These are phyloP conservation scores for Crypturellus undulatus DNA, from an alignment of 2,113 vertebrate species.

Conservation along the genomic window DNA sequence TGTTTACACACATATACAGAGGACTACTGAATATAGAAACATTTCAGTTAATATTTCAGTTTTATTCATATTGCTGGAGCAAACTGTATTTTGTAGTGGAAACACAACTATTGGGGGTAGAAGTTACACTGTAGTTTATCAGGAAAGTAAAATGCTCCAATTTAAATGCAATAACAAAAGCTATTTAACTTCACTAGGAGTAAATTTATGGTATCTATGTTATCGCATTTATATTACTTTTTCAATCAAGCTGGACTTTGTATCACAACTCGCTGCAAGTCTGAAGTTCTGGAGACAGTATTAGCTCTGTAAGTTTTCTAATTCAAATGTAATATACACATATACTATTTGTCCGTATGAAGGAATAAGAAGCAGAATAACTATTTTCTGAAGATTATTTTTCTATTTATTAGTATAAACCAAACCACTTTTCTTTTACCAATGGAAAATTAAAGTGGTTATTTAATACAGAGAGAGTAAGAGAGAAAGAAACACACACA, in stretches of 20 bases:
- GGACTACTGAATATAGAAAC: not conserved
- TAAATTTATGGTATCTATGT: not conserved
- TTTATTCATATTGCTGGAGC: not conserved
- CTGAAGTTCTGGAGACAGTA: not conserved
- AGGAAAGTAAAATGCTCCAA: not conserved
- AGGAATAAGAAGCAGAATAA: not conserved
- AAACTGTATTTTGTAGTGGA: not conserved
- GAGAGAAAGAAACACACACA: not conserved
- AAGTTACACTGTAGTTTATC: not conserved
- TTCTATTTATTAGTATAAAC: conserved; percentile 19
- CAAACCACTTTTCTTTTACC: not conserved
- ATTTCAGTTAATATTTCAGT: not conserved
- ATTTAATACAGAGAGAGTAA: not conserved
- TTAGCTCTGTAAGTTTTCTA: not conserved
- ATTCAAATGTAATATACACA: not conserved
- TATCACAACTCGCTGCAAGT: not conserved
- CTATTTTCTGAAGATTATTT: conserved; percentile 25
- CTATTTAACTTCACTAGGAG: not conserved
- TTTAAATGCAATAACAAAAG: not conserved
- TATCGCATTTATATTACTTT: not conserved
- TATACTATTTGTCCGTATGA: not conserved
- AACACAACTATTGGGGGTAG: not conserved
- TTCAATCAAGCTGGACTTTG: not conserved
- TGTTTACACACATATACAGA: not conserved
- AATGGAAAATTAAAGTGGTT: not conserved